Conservation (phyloP, 2,797 vertebrate species). For the Furcifer pardalis region DNA sequence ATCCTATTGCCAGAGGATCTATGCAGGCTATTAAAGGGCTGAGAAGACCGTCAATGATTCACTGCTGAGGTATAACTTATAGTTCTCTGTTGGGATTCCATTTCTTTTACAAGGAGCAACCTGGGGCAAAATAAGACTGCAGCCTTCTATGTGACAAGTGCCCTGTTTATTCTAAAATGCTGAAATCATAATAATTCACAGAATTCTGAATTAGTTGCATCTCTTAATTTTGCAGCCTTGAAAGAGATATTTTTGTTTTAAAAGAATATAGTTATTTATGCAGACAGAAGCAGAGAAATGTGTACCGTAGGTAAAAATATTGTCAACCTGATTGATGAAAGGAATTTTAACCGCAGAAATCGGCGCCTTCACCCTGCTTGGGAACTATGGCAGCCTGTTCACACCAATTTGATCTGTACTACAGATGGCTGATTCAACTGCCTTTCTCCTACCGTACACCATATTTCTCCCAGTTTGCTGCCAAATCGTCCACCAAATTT, state of each 20-base stretch:
- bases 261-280: not conserved
- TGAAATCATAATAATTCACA: not conserved
- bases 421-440: constrained; percentile 26
- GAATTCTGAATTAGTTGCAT: not conserved
- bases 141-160: no score
- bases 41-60: not conserved
- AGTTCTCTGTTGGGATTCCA: not conserved
- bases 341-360: not conserved
- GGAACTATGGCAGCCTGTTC: constrained; percentile 30
- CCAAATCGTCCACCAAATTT: constrained; percentile 42
- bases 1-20: not conserved
- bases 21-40: not conserved
- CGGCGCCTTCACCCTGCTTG: constrained; percentile 2
- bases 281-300: not conserved
- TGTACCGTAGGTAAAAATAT: not conserved
- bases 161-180: no score
- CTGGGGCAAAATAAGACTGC: not conserved
- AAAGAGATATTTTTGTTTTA: not conserved
- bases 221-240: not conserved
- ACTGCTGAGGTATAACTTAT: not conserved
- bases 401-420: constrained; percentile 30
- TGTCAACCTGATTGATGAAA: not conserved
- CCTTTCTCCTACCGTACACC: constrained; percentile 27
- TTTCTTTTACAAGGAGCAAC: not conserved
- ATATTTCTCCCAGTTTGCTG: not conserved